phyloP scores from a whole-genome alignment of 1,140 invertebrate species.

The Neomicropteryx cornuta region DNA sequence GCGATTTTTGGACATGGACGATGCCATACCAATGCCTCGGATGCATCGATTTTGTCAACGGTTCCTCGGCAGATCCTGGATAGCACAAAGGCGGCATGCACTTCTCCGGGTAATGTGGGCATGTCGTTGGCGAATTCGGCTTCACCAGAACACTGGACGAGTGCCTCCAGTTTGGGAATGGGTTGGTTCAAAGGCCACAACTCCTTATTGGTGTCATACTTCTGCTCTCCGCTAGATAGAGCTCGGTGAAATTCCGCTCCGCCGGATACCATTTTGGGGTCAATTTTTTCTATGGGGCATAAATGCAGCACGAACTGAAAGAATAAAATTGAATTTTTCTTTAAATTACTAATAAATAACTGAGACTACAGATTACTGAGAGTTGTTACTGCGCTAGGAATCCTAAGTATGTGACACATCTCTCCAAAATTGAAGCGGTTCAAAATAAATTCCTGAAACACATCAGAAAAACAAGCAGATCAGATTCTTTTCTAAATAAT shows the following conservation, averaged over 20 bases:
- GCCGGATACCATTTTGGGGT: slow-evolving; percentile 37
- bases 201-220: slow-evolving; percentile 52
- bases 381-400: no score
- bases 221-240: slow-evolving; percentile 52
- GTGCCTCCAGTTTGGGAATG: slow-evolving; percentile 56
- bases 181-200: slow-evolving; percentile 66
- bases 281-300: slow-evolving; percentile 32
- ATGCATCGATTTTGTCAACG: slow-evolving; percentile 45
- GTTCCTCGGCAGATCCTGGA: slow-evolving; percentile 24
- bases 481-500: no score
- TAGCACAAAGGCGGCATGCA: slow-evolving; percentile 51
- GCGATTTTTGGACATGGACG: no score
- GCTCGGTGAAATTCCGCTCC: slow-evolving; percentile 40
- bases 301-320: slow-evolving; percentile 42
- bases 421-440: no score
- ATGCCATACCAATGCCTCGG: slow-evolving; percentile 46
- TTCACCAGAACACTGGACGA: slow-evolving; percentile 49
- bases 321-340: no score
- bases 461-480: no score
- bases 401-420: no score
- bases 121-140: slow-evolving; percentile 55
- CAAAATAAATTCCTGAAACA: no score
- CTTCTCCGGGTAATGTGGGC: slow-evolving; percentile 39
- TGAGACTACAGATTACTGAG: no score
- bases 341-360: no score